These are phyloP conservation scores for Betta splendens DNA, from an alignment of 2,797 vertebrate genomes.

Conservation along the genomic window DNA sequence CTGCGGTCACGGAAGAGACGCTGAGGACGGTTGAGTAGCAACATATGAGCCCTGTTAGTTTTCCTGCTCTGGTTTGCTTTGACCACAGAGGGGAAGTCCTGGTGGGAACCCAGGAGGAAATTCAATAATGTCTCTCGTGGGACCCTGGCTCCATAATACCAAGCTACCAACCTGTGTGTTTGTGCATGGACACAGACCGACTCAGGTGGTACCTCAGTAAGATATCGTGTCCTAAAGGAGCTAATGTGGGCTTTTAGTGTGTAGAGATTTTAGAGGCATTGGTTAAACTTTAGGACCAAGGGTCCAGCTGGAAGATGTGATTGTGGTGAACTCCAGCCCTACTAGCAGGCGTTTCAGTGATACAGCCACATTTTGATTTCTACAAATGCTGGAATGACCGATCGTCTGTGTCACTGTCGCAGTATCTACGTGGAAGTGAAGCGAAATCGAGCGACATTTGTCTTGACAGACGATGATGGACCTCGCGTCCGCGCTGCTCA, in stretches of 20 bases:
- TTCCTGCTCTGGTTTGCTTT: conserved; percentile 51
- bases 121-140: conserved; percentile 56
- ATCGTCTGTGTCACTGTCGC: not conserved
- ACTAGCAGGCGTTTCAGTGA: not conserved
- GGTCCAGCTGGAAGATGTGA: not conserved
- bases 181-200: conserved; percentile 1
- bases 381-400: not conserved
- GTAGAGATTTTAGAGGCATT: not conserved
- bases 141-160: conserved; percentile 38
- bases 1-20: conserved; percentile 61
- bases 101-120: conserved; percentile 61
- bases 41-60: conserved; percentile 58
- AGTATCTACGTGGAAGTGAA: not conserved
- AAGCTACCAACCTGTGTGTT: conserved; percentile 18
- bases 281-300: not conserved
- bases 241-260: too few species aligned
- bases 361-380: not conserved
- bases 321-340: too few species aligned
- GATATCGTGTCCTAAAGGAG: too few species aligned
- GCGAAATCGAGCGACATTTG: not conserved
- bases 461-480: not conserved
- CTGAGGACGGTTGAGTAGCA: conserved; percentile 61
- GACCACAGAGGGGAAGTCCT: conserved; percentile 49
- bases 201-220: too few species aligned
- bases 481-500: not conserved